Evolutionary conservation across 2,888 invertebrate genomes (phyloP).

Genomic region (Callimorpha dominula): DNA sequence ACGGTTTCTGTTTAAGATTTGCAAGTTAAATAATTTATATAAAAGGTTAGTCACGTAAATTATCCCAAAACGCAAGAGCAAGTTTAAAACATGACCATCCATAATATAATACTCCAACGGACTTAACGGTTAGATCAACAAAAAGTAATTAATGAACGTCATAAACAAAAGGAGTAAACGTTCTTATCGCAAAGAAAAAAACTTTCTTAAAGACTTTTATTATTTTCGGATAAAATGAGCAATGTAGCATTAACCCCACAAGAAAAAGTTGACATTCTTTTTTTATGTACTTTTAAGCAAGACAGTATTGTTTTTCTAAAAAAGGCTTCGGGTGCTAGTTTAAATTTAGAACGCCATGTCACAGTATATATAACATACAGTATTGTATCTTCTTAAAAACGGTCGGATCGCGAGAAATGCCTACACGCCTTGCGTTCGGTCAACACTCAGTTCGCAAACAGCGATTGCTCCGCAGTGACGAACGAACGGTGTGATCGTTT

Average conservation of each 20-base stretch:
- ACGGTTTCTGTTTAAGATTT: neutral
- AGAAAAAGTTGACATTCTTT: neutral
- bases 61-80: neutral
- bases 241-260: neutral
- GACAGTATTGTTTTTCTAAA: neutral
- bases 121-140: conserved; percentile 2
- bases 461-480: no score
- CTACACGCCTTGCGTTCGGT: no score
- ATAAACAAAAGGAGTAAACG: conserved; percentile 8
- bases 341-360: neutral
- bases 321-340: no score
- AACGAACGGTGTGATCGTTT: no score
- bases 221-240: conserved; percentile 6
- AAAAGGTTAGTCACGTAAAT: neutral
- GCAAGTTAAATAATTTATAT: neutral
- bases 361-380: no score
- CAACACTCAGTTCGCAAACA: no score
- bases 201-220: conserved; percentile 6
- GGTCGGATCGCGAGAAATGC: no score
- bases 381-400: no score
- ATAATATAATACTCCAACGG: conserved; percentile 1
- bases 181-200: conserved; percentile 13
- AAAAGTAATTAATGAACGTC: conserved; percentile 20
- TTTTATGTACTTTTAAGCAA: neutral
- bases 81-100: neutral